These are phyloP conservation scores for Polietes domitor DNA, from an alignment of 2,888 invertebrate species.

Conservation along the genomic window DNA sequence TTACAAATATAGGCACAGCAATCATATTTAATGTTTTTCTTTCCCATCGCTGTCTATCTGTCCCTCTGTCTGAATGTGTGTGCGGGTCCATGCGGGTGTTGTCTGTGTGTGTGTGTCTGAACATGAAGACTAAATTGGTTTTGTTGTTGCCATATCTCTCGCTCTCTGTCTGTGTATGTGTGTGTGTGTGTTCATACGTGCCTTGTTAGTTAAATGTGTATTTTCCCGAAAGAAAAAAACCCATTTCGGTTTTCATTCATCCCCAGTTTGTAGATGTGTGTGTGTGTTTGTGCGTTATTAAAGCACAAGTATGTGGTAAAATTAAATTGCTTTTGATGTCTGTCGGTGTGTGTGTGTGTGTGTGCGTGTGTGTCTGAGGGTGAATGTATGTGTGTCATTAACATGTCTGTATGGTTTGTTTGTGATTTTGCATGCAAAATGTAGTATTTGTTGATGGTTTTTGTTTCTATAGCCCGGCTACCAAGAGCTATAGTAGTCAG, in stretches of 20 bases:
- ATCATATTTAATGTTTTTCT: slow-evolving; percentile 44
- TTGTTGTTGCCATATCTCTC: not conserved
- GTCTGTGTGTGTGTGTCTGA: too few species aligned
- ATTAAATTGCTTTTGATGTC: slow-evolving; percentile 41
- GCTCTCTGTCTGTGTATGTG: slow-evolving; percentile 21
- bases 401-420: slow-evolving; percentile 26
- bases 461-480: not conserved
- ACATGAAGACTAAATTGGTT: not conserved
- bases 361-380: not conserved
- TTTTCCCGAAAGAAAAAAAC: slow-evolving; percentile 12
- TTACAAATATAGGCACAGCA: slow-evolving; percentile 43
- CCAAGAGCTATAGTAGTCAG: slow-evolving; percentile 8
- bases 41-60: not conserved
- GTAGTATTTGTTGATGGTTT: slow-evolving; percentile 33
- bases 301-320: slow-evolving; percentile 33
- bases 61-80: not conserved
- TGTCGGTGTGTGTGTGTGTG: not conserved
- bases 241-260: slow-evolving; percentile 28
- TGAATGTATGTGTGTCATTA: slow-evolving; percentile 2
- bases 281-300: slow-evolving; percentile 22
- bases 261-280: slow-evolving; percentile 3
- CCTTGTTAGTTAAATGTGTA: slow-evolving; percentile 34
- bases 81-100: not conserved
- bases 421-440: slow-evolving; percentile 42
- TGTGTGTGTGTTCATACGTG: slow-evolving; percentile 28